Evolutionary conservation across 2,113 vertebrate species (phyloP), one percentile per base, ranked within the genome.

Genomic region (Engystomops pustulosus): DNA sequence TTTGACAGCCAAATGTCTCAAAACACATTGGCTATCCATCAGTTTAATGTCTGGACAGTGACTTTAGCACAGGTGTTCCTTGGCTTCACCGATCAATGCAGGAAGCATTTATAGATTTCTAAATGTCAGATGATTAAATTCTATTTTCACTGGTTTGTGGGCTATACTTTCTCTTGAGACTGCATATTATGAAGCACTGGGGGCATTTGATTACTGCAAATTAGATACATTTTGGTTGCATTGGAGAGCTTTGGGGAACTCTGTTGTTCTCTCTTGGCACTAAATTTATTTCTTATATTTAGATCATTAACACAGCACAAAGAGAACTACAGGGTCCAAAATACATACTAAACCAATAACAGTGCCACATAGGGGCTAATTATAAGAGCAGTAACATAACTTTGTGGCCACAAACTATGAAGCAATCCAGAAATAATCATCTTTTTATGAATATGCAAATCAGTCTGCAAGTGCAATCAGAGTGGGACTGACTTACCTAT

Each of bases 1-100:
- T 80, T 47, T 80, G 60, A 80, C 60, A 80, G 30, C 18, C 14
- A 51, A 80, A 69, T 69, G 17, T 69, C 44, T 68, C 62, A 51
- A 80, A 80, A 27, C 79, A 68, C 79, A n/a, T 45, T 6, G 62
- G 62, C 41, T 44, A 80, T 80, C 79, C 62, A 80, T 80, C 62
- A 80, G 60, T 15, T 25, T 68, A 80, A 68, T 80, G 60, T 41
- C 44, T 51, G 62, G 79, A 49, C n/a, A 14, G 23, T 79, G 36
- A 44, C 79, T 69, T 45, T 32, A 51, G 51, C 27, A 20, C 38
- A 49, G 60, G 41, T 67, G 45, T 68, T n/a, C 11, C 69, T 38
- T 20, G 44, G 45, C 44, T 65, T n/a, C 27, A 5, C 71, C 25
- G 45, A 12, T 18, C 70, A 20, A 4, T 30, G 71, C 6, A 5